Conservation (phyloP, 53 echinoderm and acorn worm genomes). For the Arbacia lixula region DNA sequence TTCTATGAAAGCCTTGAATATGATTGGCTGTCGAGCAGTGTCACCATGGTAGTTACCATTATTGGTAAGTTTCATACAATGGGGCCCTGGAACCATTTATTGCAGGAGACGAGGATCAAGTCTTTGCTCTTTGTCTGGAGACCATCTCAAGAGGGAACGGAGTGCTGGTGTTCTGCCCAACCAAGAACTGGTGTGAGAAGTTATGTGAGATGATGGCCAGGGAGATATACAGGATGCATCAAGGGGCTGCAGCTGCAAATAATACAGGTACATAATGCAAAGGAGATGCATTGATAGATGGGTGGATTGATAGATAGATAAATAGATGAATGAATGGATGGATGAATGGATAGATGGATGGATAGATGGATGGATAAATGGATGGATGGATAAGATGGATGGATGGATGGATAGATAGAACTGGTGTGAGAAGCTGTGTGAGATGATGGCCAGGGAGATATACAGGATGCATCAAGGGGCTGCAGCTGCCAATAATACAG, state of each 20-base stretch:
- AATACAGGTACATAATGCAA: not conserved
- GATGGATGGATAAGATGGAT: no score
- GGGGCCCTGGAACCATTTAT: not conserved
- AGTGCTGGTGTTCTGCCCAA: slow-evolving; percentile 96
- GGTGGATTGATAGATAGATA: no score
- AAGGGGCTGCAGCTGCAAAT: slow-evolving; percentile 50
- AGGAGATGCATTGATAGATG: no score
- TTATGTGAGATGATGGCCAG: slow-evolving; percentile 86
- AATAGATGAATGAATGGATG: no score
- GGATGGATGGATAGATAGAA: no score
- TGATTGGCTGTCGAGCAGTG: no score
- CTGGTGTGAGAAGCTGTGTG: slow-evolving; percentile 95
- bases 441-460: slow-evolving; percentile 89
- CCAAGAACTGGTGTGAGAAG: slow-evolving; percentile 99
- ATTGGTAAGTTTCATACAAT: no score
- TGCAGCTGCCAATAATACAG: slow-evolving; percentile 40
- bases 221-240: slow-evolving; percentile 69
- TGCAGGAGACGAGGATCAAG: slow-evolving; percentile 71
- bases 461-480: slow-evolving; percentile 48
- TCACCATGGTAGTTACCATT: no score
- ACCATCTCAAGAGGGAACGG: slow-evolving; percentile 81
- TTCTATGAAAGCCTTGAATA: no score
- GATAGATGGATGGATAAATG: no score
- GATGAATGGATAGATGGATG: no score
- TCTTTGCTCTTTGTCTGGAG: slow-evolving; percentile 82